Percentiles rank a stretch among this genome's conserved stretches.
Conservation (phyloP, 2,113 vertebrate species). For the Cyprinus carpio region DNA sequence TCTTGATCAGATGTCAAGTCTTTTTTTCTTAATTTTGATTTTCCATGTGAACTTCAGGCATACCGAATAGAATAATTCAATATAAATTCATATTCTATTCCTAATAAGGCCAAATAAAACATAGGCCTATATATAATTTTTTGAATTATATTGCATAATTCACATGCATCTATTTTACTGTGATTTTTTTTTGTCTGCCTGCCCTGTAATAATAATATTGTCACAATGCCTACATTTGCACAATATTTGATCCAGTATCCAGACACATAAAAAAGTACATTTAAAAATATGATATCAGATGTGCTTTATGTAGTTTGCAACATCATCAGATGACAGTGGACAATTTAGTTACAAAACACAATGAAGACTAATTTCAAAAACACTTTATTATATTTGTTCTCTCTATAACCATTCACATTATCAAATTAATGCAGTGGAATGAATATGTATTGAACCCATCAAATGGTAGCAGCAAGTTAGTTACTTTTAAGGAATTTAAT, state of each 20-base stretch:
- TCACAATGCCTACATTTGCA: neutral
- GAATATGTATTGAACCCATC: conserved; percentile 16
- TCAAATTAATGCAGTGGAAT: neutral
- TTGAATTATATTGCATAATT: neutral
- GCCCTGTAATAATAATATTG: neutral
- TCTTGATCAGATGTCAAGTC: no score
- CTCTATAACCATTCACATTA: neutral
- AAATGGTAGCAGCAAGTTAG: neutral
- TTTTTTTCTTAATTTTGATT: no score
- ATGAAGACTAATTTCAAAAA: neutral
- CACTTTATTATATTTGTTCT: conserved; percentile 11
- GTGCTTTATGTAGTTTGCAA: no score
- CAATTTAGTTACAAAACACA: no score
- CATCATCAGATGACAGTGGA: no score
- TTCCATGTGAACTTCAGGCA: neutral
- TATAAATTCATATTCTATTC: neutral
- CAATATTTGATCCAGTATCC: no score
- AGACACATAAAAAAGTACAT: no score
- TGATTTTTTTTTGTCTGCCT: neutral
- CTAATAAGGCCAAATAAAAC: neutral
- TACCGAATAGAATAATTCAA: neutral
- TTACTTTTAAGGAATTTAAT: neutral
- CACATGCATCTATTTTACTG: neutral
- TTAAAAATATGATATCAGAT: no score
- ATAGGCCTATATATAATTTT: neutral